phyloP scores from a whole-genome alignment of 2,797 vertebrate species.

The Chloroceryle amazona region DNA sequence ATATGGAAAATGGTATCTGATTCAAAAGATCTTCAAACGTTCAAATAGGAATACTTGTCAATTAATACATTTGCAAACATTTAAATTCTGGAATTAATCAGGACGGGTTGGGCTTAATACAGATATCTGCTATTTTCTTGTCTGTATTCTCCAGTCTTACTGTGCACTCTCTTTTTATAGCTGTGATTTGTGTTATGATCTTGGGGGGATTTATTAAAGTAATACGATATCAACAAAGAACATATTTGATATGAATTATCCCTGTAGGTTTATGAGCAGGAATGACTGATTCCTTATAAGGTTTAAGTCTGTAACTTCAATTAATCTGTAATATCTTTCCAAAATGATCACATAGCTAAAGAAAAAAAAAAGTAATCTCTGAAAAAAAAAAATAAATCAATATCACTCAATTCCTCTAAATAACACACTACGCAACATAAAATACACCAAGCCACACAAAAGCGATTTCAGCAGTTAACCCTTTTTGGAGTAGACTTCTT shows the following conservation, averaged over 20 bases:
- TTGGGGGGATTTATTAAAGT: conserved; percentile 17
- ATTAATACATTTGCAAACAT: conserved; percentile 55
- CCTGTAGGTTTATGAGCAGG: conserved; percentile 35
- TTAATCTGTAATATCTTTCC: conserved; percentile 48
- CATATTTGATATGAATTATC: conserved; percentile 41
- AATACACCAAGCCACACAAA: conserved; percentile 17
- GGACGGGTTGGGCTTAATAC: conserved; percentile 12
- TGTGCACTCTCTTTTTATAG: neutral
- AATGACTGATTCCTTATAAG: conserved; percentile 25
- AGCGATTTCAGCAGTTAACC: conserved; percentile 52
- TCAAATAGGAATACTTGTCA: conserved; percentile 31
- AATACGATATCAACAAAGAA: conserved; percentile 8
- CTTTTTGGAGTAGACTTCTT: conserved; percentile 43
- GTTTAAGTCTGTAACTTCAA: conserved; percentile 56
- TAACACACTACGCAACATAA: conserved; percentile 44
- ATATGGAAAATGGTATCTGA: conserved; percentile 66
- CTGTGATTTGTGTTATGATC: conserved; percentile 25
- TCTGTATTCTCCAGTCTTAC: conserved; percentile 21
- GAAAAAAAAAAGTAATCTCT: neutral
- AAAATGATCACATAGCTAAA: conserved; percentile 43
- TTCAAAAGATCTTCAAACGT: conserved; percentile 65
- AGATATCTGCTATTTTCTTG: neutral
- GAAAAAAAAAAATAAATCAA: neutral
- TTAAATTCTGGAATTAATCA: conserved; percentile 58
- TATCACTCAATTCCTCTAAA: conserved; percentile 49